phyloP scores from a whole-genome alignment of 2,113 vertebrate species.

The Asarcornis scutulata region DNA sequence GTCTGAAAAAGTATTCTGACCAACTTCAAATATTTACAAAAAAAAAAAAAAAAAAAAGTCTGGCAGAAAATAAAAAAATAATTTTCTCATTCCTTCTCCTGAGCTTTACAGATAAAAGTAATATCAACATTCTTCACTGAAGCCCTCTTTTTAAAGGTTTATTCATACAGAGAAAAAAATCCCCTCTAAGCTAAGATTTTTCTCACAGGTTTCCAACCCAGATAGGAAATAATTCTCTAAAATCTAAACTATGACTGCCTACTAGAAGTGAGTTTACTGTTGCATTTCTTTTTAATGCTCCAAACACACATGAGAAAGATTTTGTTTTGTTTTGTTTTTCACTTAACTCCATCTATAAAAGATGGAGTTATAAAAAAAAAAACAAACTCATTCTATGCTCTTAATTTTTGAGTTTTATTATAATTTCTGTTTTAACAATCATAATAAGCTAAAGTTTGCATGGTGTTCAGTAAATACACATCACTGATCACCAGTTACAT shows the following conservation, averaged over 20 bases:
- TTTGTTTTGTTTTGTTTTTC: neutral
- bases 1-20: neutral
- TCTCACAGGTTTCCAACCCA: neutral
- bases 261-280: neutral
- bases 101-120: neutral
- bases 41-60: neutral
- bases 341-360: neutral
- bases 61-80: neutral
- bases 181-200: neutral
- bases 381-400: neutral
- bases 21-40: neutral
- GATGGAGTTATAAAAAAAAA: too few species aligned
- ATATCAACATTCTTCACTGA: neutral
- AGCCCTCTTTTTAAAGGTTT: neutral
- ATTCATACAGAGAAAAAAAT: neutral
- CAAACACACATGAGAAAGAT: neutral
- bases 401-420: neutral
- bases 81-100: neutral
- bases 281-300: neutral
- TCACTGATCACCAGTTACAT: neutral
- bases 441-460: neutral
- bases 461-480: neutral
- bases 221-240: slow-evolving; percentile 4
- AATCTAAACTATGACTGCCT: neutral
- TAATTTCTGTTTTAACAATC: neutral